These are phyloP conservation scores for Amorpha juglandis DNA, from an alignment of 2,888 invertebrate species.

Conservation along the genomic window DNA sequence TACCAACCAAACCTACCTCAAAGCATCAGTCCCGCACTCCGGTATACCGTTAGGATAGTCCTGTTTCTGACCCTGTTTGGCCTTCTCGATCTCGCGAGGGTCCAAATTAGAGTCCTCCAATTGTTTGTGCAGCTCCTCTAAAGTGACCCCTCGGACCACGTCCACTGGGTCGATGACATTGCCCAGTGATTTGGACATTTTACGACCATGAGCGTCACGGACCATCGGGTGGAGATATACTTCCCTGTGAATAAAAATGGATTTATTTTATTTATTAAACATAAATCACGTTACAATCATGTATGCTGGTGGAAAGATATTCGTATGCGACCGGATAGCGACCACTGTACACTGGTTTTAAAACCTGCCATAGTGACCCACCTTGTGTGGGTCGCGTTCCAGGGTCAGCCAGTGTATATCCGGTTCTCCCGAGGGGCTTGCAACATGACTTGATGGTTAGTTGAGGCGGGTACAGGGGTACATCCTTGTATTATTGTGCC, in stretches of 20 bases:
- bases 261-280: too few species aligned
- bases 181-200: conserved; percentile 99
- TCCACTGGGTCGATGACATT: conserved; percentile 99
- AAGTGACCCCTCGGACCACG: conserved; percentile 93
- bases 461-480: too few species aligned
- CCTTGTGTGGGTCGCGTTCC: too few species aligned
- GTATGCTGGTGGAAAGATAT: too few species aligned
- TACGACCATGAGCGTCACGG: conserved; percentile 98
- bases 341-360: too few species aligned
- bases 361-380: too few species aligned
- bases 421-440: too few species aligned
- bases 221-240: conserved; percentile 98
- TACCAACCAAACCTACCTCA: conserved; percentile 85
- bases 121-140: conserved; percentile 91
- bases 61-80: conserved; percentile 89
- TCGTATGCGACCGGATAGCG: too few species aligned
- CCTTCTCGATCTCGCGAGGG: conserved; percentile 90
- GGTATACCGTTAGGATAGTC: conserved; percentile 97
- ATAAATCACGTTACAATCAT: too few species aligned
- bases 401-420: too few species aligned
- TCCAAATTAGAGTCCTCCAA: conserved; percentile 93
- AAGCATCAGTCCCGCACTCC: conserved; percentile 97
- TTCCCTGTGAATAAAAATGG: conserved; percentile 78
- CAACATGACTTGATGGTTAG: too few species aligned
- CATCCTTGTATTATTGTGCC: too few species aligned